Conservation (phyloP, 1,140 invertebrate genomes). For the Hydropsyche tenuis region DNA sequence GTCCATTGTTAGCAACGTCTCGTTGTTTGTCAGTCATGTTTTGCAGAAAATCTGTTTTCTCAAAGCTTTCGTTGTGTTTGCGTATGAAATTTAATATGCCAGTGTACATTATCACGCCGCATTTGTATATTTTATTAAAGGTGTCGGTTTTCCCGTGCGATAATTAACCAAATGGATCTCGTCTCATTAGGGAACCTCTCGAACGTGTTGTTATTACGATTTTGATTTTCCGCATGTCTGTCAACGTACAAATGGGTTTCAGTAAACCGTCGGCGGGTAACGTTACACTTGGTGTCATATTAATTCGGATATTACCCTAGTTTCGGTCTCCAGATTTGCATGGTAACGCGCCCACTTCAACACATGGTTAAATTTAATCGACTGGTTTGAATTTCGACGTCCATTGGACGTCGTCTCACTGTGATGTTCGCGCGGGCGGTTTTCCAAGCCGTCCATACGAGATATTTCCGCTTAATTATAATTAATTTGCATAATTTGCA, state of each 20-base stretch:
- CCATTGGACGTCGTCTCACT: background rate
- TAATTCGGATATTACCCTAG: conserved; percentile 6
- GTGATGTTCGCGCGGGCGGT: background rate
- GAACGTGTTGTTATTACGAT: too few relatives aligned
- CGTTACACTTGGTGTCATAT: background rate
- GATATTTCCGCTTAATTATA: too few relatives aligned
- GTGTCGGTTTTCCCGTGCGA: background rate
- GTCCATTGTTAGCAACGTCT: too few relatives aligned
- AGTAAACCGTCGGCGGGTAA: background rate
- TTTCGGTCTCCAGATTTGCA: conserved; percentile 7
- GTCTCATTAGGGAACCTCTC: too few relatives aligned
- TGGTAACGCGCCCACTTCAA: background rate
- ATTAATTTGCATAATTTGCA: too few relatives aligned
- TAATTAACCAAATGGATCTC: too few relatives aligned
- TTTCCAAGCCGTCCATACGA: too few relatives aligned
- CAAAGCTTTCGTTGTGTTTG: background rate
- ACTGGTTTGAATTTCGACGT: background rate
- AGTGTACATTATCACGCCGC: background rate
- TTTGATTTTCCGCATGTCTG: background rate
- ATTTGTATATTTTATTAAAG: background rate
- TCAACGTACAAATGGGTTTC: background rate
- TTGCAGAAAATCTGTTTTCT: too few relatives aligned
- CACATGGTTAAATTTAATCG: background rate
- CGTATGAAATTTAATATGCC: conserved; percentile 5
- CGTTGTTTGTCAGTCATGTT: too few relatives aligned